These are phyloP conservation scores for Sebastes fasciatus DNA, from an alignment of 2,113 vertebrate species.

Conservation along the genomic window DNA sequence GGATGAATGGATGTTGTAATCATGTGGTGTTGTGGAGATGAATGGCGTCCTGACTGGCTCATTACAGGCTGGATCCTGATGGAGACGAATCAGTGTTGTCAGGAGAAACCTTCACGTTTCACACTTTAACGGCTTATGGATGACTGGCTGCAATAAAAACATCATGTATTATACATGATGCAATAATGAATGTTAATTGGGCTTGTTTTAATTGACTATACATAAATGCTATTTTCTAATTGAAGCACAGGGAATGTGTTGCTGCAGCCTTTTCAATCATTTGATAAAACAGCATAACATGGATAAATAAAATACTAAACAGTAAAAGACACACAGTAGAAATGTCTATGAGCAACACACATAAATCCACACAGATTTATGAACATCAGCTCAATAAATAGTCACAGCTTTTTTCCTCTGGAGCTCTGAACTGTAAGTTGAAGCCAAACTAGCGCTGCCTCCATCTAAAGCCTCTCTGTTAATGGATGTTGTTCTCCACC, in stretches of 20 bases:
- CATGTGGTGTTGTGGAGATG: slow-evolving; percentile 35
- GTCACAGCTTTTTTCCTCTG: slow-evolving; percentile 18
- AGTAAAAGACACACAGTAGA: background rate
- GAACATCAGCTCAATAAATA: slow-evolving; percentile 23
- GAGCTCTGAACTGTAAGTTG: slow-evolving; percentile 26
- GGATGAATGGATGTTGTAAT: slow-evolving; percentile 46
- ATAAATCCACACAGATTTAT: background rate
- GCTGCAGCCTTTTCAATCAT: background rate
- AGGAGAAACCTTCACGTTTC: slow-evolving; percentile 30
- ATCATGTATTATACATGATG: background rate
- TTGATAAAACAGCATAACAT: background rate
- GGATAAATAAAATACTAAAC: background rate
- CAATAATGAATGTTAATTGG: background rate
- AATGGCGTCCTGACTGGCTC: slow-evolving; percentile 50
- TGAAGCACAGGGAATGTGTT: background rate
- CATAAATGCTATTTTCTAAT: background rate
- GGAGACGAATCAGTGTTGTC: slow-evolving; percentile 27
- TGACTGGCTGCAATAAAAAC: slow-evolving; percentile 22
- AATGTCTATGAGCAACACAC: background rate
- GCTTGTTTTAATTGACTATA: slow-evolving; percentile 1
- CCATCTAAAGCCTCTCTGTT: slow-evolving; percentile 39
- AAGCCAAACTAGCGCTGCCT: slow-evolving; percentile 40
- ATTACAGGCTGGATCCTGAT: slow-evolving; percentile 30
- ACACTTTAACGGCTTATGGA: slow-evolving; percentile 34
- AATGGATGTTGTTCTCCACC: slow-evolving; percentile 70